Conservation (phyloP, 1,140 invertebrate species). For the Drosophila sp. region DNA sequence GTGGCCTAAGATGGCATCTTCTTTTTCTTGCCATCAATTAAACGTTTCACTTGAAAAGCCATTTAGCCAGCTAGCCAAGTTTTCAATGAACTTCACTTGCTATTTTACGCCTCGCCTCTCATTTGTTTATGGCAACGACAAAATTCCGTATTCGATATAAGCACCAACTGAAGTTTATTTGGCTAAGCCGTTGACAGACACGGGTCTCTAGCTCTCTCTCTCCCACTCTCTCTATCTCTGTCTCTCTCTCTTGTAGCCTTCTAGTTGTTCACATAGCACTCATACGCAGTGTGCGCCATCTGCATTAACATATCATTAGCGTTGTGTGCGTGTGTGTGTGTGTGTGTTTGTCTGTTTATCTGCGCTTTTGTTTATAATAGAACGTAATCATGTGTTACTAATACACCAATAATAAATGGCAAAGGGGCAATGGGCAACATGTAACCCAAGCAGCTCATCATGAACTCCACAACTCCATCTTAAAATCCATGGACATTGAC, state of each 20-base stretch:
- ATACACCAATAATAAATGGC: slow-evolving; percentile 69
- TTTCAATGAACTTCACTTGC: slow-evolving; percentile 41
- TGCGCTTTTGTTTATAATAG: slow-evolving; percentile 74
- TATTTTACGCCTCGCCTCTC: neutral
- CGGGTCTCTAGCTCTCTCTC: slow-evolving; percentile 52
- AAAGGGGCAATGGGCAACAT: slow-evolving; percentile 55
- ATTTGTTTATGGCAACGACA: slow-evolving; percentile 43
- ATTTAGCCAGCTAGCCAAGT: slow-evolving; percentile 27
- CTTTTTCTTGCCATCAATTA: slow-evolving; percentile 51
- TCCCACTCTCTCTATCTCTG: slow-evolving; percentile 10
- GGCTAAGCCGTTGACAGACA: slow-evolving; percentile 74
- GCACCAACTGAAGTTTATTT: slow-evolving; percentile 65
- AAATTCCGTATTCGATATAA: slow-evolving; percentile 25
- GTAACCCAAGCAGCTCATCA: slow-evolving; percentile 60
- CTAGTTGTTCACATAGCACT: slow-evolving; percentile 36
- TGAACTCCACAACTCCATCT: slow-evolving; percentile 28
- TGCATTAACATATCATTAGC: slow-evolving; percentile 80
- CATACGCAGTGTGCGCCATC: slow-evolving; percentile 73
- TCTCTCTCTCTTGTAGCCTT: neutral
- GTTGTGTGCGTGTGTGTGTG: slow-evolving; percentile 11
- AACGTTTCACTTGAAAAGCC: slow-evolving; percentile 45
- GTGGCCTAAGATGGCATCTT: neutral
- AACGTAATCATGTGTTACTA: slow-evolving; percentile 80
- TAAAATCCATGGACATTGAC: neutral
- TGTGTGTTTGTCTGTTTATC: slow-evolving; percentile 70